Percentiles rank a stretch among this genome's conserved stretches.
phyloP scores from a whole-genome alignment of 2,113 vertebrate species.

The Columbina picui region DNA sequence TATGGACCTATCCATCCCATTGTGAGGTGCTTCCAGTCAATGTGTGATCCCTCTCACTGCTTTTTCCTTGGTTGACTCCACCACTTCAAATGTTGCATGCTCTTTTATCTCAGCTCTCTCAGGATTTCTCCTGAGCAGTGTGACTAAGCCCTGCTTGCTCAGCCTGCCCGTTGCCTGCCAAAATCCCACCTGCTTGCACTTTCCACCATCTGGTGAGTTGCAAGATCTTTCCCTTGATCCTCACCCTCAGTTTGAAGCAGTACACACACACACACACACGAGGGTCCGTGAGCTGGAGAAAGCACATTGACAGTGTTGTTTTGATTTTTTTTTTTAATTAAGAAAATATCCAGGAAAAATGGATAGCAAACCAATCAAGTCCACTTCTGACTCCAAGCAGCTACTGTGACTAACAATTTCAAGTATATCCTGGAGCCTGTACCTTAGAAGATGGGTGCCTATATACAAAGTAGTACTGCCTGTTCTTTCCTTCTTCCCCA shows the following conservation, averaged over 20 bases:
- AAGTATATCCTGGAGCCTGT: neutral
- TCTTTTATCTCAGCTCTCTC: neutral
- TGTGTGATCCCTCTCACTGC: accelerated
- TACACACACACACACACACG: accelerated
- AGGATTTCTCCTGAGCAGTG: neutral
- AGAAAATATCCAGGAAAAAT: neutral
- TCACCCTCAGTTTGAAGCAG: neutral
- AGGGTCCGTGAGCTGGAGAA: neutral
- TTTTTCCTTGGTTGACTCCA: neutral
- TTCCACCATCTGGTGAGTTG: neutral
- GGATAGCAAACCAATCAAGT: neutral
- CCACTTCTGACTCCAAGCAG: neutral
- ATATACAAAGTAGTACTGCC: too few species aligned
- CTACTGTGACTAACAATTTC: neutral
- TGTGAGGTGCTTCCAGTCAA: neutral
- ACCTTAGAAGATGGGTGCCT: neutral
- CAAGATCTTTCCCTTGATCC: neutral
- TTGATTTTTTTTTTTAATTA: neutral
- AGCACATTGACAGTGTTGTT: neutral
- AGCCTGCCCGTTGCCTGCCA: neutral
- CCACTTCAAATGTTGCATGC: neutral
- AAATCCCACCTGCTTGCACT: neutral
- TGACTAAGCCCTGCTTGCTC: neutral
- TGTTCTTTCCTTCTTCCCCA: neutral
- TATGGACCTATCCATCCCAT: neutral